Base-by-base conservation (phyloP, 2,113 vertebrate genomes). In the Chloroceryle aenea region DNA sequence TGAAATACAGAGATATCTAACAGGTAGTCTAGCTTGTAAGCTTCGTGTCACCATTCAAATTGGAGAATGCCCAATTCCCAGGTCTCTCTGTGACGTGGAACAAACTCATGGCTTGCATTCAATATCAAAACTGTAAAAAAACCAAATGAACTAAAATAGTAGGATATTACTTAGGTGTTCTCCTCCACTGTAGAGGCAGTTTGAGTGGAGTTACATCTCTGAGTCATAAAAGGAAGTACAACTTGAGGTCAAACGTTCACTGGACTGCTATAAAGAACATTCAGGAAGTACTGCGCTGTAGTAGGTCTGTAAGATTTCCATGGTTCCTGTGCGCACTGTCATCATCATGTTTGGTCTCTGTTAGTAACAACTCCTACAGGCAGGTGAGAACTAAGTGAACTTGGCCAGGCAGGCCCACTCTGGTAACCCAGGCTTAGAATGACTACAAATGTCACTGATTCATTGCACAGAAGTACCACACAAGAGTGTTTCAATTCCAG, bases 401-500 rank as follows among this genome's bases (percentile, higher is more conserved):
- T 18, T 25, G 25, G 30, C 27, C 20, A 55, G 34, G 32, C 27
- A 30, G 18, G 29, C 7, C 11, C 23, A 32, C 32, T 69, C 55
- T 36, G 29, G 53, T 64, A 55, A 88, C 74, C 38, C 52, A 69
- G 47, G 17, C 47, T 80, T n/a, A 55, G 86, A 94, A 95, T 78
- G 84, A 38, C 86, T 85, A 72, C 73, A 90, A 85, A 90, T 27
- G 45, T 48, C 25, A 40, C 9, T 15, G 9, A n/a, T 38, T 89
- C 36, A 5, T 26, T 75, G n/a, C 4, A 72, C 4, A n/a, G 10
- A 7, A 50, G 38, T 38, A 45, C 7, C 26, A 36, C 12, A 47
- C 3, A 23, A 67, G 12, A 68, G 29, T 29, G 53, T 87, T 87
- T 20, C n/a, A 43, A 1, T 34, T 76, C 47, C 47, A 79, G 10